Evolutionary conservation across 2,113 vertebrate species (phyloP).

Genomic region (Mus spicilegus): DNA sequence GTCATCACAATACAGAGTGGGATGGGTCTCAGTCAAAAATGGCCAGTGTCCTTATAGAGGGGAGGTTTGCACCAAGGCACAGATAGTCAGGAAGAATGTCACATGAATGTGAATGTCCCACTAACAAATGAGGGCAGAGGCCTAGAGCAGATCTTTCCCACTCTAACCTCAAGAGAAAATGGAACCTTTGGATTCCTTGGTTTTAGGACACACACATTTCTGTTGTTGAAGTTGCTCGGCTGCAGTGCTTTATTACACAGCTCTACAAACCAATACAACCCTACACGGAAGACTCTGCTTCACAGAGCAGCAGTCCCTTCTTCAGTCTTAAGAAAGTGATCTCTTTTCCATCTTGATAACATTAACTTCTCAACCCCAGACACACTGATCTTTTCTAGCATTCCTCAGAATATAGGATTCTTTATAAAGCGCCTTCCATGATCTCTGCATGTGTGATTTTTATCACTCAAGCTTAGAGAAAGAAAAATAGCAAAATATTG

Average conservation of each 20-base stretch:
- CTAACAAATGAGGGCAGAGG: neutral
- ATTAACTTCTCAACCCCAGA: conserved; percentile 18
- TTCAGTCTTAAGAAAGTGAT: neutral
- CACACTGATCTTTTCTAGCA: neutral
- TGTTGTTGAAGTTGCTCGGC: neutral
- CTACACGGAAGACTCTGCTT: neutral
- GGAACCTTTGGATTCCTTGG: neutral
- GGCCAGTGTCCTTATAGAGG: neutral
- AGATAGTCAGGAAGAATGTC: neutral
- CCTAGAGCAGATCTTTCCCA: neutral
- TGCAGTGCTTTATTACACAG: neutral
- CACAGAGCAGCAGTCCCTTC: neutral
- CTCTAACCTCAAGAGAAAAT: neutral
- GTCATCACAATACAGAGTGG: neutral
- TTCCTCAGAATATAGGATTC: conserved; percentile 11
- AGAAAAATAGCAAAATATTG: neutral
- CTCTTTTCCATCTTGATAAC: neutral
- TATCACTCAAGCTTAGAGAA: neutral
- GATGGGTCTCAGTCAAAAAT: neutral
- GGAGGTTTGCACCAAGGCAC: neutral
- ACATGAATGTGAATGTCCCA: neutral
- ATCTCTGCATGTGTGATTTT: neutral
- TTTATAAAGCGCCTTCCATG: neutral
- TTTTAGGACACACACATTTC: neutral
- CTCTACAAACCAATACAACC: neutral